Base-by-base conservation (phyloP, 2,113 vertebrate genomes). In the Phycodurus eques region DNA sequence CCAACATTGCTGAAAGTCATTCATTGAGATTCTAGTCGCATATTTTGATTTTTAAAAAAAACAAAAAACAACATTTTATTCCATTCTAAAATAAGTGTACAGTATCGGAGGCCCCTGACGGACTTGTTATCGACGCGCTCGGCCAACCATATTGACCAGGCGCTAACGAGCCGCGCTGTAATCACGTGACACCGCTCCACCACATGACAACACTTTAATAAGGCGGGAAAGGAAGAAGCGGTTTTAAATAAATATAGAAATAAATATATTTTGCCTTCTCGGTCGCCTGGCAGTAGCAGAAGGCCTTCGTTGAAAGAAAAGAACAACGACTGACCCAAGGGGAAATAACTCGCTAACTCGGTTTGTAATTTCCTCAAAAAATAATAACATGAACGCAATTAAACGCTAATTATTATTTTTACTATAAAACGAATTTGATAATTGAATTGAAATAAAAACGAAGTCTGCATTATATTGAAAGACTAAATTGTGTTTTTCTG, bases 101-200 rank as follows among this genome's bases (percentile, higher is more conserved):
- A 12, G 14, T 19, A 19, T 53, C 19, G 15, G 17, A 17, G 35
- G 35, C 31, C 17, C 75, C 83, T 74, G 43, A 73, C 80, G 76
- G 76, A 73, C 88, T 88, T 44, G 71, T 83, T 88, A 88, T 89
- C 87, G 88, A 91, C 11, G 80, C 67, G 80, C 85, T 86, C 73
- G 78, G 80, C 77, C 85, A 68, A 33, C 78, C 67, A 77, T 89
- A 89, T 92, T 85, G 87, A 92, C 78, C 85, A 60, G 27, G 81
- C 80, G 81, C 83, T 90, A 91, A 90, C 86, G 79, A 92, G 86
- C 87, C 82, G 77, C 86, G 83, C 88, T 89, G 89, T 90, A 84
- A 87, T 90, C 86, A 87, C 81, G 80, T 72, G 71, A 84, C 83
- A 85, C 74, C 81, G 86, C 79, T 83, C 87, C 31, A 88, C 78